Percentiles rank a stretch among this genome's conserved stretches.
phyloP scores from a whole-genome alignment of 2,888 invertebrate species.

The Tachystola acroxantha region DNA sequence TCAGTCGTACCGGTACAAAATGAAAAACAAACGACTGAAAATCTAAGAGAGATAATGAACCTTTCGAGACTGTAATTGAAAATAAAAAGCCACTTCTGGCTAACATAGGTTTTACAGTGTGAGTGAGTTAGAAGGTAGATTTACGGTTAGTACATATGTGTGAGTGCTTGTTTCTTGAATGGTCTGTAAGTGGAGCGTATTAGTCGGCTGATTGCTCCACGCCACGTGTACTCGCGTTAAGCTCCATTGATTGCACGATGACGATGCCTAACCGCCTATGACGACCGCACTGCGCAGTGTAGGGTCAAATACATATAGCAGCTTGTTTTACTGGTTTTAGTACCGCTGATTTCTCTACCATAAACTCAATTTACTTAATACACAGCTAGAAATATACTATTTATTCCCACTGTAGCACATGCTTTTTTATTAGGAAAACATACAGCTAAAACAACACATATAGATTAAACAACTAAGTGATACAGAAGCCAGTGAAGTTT shows the following conservation, averaged over 20 bases:
- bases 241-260: conserved; percentile 44
- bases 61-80: conserved; percentile 31
- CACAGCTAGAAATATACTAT: too few species aligned
- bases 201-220: conserved; percentile 45
- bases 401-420: too few species aligned
- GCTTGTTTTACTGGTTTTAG: conserved; percentile 1
- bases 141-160: conserved; percentile 8
- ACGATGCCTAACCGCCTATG: conserved; percentile 38
- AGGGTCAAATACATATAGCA: conserved; percentile 10
- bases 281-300: conserved; percentile 17
- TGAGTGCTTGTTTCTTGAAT: conserved; percentile 49
- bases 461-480: too few species aligned
- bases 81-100: conserved; percentile 27
- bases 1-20: conserved; percentile 35
- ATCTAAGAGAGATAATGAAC: conserved; percentile 23
- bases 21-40: conserved; percentile 18
- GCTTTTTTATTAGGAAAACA: too few species aligned
- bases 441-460: too few species aligned
- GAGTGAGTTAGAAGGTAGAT: not conserved
- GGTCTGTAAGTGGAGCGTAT: conserved; percentile 59
- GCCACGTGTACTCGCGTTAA: conserved; percentile 41
- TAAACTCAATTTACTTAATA: not conserved
- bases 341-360: conserved; percentile 4
- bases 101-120: not conserved
- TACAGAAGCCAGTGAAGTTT: too few species aligned